Base-by-base conservation (phyloP, 2,797 vertebrate genomes). In the Pipistrellus pipistrellus region DNA sequence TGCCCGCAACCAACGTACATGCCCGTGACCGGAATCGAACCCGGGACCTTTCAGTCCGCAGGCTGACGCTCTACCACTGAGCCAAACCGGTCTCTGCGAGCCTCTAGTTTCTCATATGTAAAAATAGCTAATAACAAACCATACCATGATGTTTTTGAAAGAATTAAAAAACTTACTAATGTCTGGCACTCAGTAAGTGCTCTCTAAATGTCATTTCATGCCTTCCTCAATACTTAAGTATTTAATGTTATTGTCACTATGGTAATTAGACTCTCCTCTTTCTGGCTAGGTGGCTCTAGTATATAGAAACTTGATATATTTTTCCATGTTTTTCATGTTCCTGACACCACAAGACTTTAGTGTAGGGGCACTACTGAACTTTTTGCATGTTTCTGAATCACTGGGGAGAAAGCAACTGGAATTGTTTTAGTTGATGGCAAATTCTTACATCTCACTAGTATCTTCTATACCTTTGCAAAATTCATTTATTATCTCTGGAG, bases 281-380 rank as follows among this genome's bases (percentile, higher is more conserved):
- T 96, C 48, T 91, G 76, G 7, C 9, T 81, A 46, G 27, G 18
- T 87, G 62, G 62, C 72, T 85, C 48, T 85, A 46, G 23, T 55
- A 85, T 91, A 59, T 23, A 77, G 69, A 68, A 90, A 90, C 46
- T 78, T 59, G 83, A n/a, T 75, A 48, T 30, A 84, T 89, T 66
- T 89, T 87, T 32, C 72, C 32, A 91, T 62, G 71, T 90, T 94
- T 88, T 82, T 94, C 75, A 72, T 88, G 48, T 81, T 90, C 32
- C 41, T 90, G 84, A 93, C 17, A 75, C 46, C 27, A 64, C 41
- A 59, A 76, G 2, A 86, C 30, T 83, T 87, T 80, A 88, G 46
- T 71, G 41, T 8, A 18, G 15, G 12, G 41, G 18, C 48, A 46
- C 2, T 84, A 57, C 17, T 87, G 32, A 44, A 30, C 44, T 38